These are phyloP conservation scores for Ceratothoa steindachneri DNA, from an alignment of 2,888 invertebrate species.

Conservation along the genomic window DNA sequence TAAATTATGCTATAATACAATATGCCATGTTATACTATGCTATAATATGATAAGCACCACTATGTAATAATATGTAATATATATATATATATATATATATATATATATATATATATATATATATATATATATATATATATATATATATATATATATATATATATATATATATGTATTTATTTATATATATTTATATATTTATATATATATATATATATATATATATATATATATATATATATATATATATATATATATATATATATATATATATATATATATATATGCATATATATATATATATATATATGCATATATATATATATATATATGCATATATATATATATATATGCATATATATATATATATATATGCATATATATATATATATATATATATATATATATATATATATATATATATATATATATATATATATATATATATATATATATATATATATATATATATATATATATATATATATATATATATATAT, in stretches of 20 bases:
- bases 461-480: slow-evolving; percentile 22
- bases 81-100: not conserved
- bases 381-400: slow-evolving; percentile 19
- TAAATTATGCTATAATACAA: not conserved
- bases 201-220: not conserved
- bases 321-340: slow-evolving; percentile 21
- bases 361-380: slow-evolving; percentile 22
- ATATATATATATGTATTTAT: too few relatives aligned
- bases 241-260: slow-evolving; percentile 20
- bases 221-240: too few relatives aligned
- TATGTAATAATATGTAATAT: too few relatives aligned
- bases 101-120: not conserved
- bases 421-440: slow-evolving; percentile 29
- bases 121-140: slow-evolving; percentile 20
- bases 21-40: too few relatives aligned
- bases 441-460: slow-evolving; percentile 25
- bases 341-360: slow-evolving; percentile 24
- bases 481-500: slow-evolving; percentile 24
- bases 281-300: slow-evolving; percentile 25
- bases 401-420: slow-evolving; percentile 23
- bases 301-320: slow-evolving; percentile 25
- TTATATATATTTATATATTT: slow-evolving; percentile 18
- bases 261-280: slow-evolving; percentile 24
- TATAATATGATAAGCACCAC: too few relatives aligned
- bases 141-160: slow-evolving; percentile 26